Percentiles rank a stretch among this genome's conserved stretches.
phyloP scores from a whole-genome alignment of 2,888 invertebrate genomes.

The Resseliella maxima region DNA sequence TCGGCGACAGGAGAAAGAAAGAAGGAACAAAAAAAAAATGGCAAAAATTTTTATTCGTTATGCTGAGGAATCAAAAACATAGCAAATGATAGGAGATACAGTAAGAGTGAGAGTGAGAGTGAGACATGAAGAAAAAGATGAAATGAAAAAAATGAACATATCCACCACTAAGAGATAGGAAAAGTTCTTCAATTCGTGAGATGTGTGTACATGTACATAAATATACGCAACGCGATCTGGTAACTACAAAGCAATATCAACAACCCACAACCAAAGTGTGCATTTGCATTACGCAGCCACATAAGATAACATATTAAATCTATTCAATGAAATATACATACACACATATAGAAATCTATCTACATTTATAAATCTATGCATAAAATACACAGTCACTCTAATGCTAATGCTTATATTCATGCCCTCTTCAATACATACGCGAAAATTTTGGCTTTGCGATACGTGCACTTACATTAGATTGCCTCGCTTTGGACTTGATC shows the following conservation, averaged over 20 bases:
- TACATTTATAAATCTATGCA: not conserved
- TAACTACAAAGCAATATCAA: not conserved
- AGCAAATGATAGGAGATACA: not conserved
- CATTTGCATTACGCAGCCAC: constrained; percentile 45
- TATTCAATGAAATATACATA: not conserved
- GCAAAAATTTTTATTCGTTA: constrained; percentile 26
- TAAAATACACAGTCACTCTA: not conserved
- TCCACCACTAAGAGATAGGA: constrained; percentile 14
- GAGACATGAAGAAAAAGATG: not conserved
- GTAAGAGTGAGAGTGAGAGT: not conserved
- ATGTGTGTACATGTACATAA: not conserved
- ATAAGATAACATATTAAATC: constrained; percentile 51
- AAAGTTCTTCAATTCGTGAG: constrained; percentile 13
- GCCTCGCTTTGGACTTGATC: not conserved
- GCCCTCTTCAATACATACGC: too few species aligned
- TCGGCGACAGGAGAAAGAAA: not conserved
- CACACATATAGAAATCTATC: not conserved
- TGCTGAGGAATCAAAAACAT: constrained; percentile 25
- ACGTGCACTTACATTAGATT: not conserved
- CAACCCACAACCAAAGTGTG: constrained; percentile 20
- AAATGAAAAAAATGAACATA: not conserved
- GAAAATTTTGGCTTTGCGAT: not conserved
- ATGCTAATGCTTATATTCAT: too few species aligned
- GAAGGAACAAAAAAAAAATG: not conserved
- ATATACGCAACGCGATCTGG: constrained; percentile 23